These are phyloP conservation scores for Rotaria sp. DNA, from an alignment of 2,888 invertebrate genomes.

Conservation along the genomic window DNA sequence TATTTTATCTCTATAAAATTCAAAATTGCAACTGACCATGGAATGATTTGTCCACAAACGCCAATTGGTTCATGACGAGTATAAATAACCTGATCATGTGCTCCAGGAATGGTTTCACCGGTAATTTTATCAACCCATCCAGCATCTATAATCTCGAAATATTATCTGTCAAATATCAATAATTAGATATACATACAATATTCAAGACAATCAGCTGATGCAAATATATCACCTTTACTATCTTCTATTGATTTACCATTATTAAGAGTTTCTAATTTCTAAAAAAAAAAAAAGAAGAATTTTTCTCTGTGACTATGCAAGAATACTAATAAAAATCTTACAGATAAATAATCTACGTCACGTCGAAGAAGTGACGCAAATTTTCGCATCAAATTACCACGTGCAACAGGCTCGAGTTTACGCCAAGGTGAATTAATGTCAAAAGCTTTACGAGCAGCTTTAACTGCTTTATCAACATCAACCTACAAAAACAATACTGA, in stretches of 20 bases:
- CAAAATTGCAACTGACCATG: conserved; percentile 42
- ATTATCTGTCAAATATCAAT: too few species aligned
- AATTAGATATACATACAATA: background rate
- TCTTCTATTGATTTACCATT: conserved; percentile 34
- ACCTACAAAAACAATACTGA: conserved; percentile 40
- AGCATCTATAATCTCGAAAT: conserved; percentile 57
- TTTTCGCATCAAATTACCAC: conserved; percentile 31
- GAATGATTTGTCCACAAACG: conserved; percentile 62
- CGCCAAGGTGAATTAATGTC: conserved; percentile 55
- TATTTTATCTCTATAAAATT: too few species aligned
- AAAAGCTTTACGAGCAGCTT: conserved; percentile 48
- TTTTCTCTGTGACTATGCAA: too few species aligned
- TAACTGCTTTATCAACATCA: conserved; percentile 50
- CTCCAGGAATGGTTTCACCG: conserved; percentile 75
- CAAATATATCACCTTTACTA: conserved; percentile 42
- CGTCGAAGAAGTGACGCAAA: conserved; percentile 31
- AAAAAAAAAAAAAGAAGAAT: background rate
- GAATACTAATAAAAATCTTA: background rate
- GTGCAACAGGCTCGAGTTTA: conserved; percentile 59
- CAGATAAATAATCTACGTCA: conserved; percentile 31
- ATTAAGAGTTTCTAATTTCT: conserved; percentile 42
- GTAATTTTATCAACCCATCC: conserved; percentile 80
- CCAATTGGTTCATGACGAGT: conserved; percentile 64
- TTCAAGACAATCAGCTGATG: conserved; percentile 41
- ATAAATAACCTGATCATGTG: conserved; percentile 70